These are phyloP conservation scores for Nipponacmea schrenckii DNA, from an alignment of 2,888 invertebrate species.

Conservation along the genomic window DNA sequence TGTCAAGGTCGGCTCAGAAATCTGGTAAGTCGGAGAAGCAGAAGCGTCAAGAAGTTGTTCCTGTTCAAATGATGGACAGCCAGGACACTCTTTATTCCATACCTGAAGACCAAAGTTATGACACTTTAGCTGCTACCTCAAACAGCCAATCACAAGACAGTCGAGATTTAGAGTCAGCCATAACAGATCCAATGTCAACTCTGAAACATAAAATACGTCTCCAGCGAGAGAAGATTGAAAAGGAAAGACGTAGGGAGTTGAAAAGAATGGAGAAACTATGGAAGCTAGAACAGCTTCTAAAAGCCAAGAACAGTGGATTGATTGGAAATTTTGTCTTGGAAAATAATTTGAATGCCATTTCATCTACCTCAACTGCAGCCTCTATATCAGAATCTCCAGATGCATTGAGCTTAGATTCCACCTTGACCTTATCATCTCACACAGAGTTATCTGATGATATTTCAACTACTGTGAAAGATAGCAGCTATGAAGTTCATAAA, in stretches of 20 bases:
- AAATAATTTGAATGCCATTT: slow-evolving; percentile 49
- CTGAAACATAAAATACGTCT: slow-evolving; percentile 55
- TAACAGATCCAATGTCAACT: slow-evolving; percentile 61
- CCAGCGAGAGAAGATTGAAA: slow-evolving; percentile 59
- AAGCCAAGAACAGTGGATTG: slow-evolving; percentile 47
- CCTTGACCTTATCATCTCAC: slow-evolving; percentile 28
- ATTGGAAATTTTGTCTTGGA: slow-evolving; percentile 47
- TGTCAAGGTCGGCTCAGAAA: slow-evolving; percentile 10
- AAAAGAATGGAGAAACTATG: slow-evolving; percentile 55
- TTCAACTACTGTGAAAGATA: slow-evolving; percentile 55
- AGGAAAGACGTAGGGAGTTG: slow-evolving; percentile 50
- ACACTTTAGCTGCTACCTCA: slow-evolving; percentile 33
- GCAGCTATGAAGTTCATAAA: slow-evolving; percentile 43
- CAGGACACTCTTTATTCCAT: slow-evolving; percentile 59
- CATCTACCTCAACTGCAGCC: slow-evolving; percentile 44
- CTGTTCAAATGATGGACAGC: slow-evolving; percentile 32
- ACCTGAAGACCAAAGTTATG: slow-evolving; percentile 57
- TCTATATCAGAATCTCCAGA: slow-evolving; percentile 41
- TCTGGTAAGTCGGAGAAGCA: slow-evolving; percentile 10
- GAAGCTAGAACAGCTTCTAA: slow-evolving; percentile 53
- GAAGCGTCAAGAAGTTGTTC: slow-evolving; percentile 11
- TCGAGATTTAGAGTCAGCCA: slow-evolving; percentile 26
- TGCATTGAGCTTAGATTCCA: slow-evolving; percentile 28
- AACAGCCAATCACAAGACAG: slow-evolving; percentile 23
- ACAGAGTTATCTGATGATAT: slow-evolving; percentile 40